These are phyloP conservation scores for Patiria pectinifera DNA, from an alignment of 53 echinoderm and acorn worm genomes.

Conservation along the genomic window DNA sequence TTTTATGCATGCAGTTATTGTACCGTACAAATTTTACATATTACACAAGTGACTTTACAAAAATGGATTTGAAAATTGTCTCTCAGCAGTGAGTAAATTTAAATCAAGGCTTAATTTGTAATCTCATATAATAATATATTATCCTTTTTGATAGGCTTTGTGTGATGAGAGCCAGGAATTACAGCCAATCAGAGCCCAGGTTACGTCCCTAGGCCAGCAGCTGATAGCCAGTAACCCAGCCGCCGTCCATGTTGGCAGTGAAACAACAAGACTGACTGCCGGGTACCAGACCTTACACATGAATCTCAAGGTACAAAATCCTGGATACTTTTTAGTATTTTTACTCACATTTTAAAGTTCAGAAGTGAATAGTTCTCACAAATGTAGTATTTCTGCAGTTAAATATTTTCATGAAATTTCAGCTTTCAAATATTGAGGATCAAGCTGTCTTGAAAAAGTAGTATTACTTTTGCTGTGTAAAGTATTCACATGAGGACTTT, in stretches of 20 bases:
- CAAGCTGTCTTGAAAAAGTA: too few relatives aligned
- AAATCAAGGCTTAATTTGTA: too few relatives aligned
- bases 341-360: not conserved
- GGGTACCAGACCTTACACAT: constrained; percentile 81
- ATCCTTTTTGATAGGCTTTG: constrained; percentile 53
- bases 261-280: constrained; percentile 79
- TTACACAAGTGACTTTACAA: too few relatives aligned
- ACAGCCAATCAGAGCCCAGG: constrained; percentile 75
- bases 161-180: constrained; percentile 63
- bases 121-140: not conserved
- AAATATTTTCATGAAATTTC: too few relatives aligned
- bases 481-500: too few relatives aligned
- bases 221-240: constrained; percentile 77
- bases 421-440: too few relatives aligned
- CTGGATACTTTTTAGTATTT: not conserved
- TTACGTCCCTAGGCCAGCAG: constrained; percentile 69
- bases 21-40: too few relatives aligned
- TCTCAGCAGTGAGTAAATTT: too few relatives aligned
- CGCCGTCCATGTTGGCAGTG: constrained; percentile 79
- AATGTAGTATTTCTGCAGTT: too few relatives aligned
- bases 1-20: too few relatives aligned
- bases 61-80: too few relatives aligned
- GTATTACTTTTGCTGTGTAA: too few relatives aligned
- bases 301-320: constrained; percentile 74
- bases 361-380: not conserved